phyloP scores from a whole-genome alignment of 2,113 vertebrate genomes.

The Danio rerio region GRCz12tu NC_133178.1:28586001-28586500 shows the following conservation, averaged over 20 bases:
- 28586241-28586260: neutral
- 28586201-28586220: neutral
- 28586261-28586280: neutral
- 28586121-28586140: neutral
- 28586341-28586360: neutral
- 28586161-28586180: neutral
- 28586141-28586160: neutral
- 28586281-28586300: neutral
- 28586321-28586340: neutral
- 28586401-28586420: neutral
- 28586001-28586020: too few relatives aligned
- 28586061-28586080: too few relatives aligned
- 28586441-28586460: constrained; percentile 8
- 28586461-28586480: neutral
- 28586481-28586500: constrained; percentile 20
- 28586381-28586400: neutral
- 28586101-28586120: neutral
- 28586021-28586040: too few relatives aligned
- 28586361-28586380: neutral
- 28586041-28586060: too few relatives aligned
- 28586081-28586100: too few relatives aligned
- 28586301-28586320: neutral
- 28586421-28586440: constrained; percentile 1
- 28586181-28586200: neutral
- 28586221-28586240: neutral